Conservation (phyloP, 1,140 invertebrate species). For the Atta cephalotes region DNA sequence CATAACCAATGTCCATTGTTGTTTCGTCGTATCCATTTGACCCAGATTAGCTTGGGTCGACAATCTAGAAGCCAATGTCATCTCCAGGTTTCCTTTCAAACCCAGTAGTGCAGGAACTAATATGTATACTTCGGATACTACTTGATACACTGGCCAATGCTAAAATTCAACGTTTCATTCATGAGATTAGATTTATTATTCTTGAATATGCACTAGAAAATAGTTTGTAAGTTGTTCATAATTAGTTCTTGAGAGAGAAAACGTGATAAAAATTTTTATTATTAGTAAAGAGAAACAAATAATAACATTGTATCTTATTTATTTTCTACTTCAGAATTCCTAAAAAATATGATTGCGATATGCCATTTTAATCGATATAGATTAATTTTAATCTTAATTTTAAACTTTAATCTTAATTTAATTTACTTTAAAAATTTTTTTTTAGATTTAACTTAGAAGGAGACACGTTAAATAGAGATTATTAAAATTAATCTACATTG, state of each 20-base stretch:
- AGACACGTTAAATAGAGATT: too few relatives aligned
- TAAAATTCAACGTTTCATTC: slow-evolving; percentile 80
- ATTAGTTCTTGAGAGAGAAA: not conserved
- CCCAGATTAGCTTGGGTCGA: slow-evolving; percentile 96
- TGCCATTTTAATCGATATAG: too few relatives aligned
- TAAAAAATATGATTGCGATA: not conserved
- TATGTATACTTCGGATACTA: slow-evolving; percentile 96
- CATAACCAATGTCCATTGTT: slow-evolving; percentile 91
- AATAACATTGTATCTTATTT: not conserved
- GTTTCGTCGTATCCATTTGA: slow-evolving; percentile 90
- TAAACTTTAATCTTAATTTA: too few relatives aligned
- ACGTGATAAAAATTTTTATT: slow-evolving; percentile 18
- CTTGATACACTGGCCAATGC: slow-evolving; percentile 95
- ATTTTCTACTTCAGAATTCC: not conserved
- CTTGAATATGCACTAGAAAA: not conserved
- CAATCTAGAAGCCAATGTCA: slow-evolving; percentile 97
- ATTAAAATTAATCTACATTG: too few relatives aligned
- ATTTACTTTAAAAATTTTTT: too few relatives aligned
- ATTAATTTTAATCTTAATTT: too few relatives aligned
- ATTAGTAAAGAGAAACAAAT: not conserved
- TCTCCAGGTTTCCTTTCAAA: slow-evolving; percentile 98
- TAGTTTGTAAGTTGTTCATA: not conserved
- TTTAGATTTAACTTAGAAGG: too few relatives aligned
- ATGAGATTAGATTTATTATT: not conserved
- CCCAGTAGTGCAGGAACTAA: slow-evolving; percentile 97